These are phyloP conservation scores for Stegostoma tigrinum DNA, from an alignment of 2,113 vertebrate species.

Conservation along the genomic window DNA sequence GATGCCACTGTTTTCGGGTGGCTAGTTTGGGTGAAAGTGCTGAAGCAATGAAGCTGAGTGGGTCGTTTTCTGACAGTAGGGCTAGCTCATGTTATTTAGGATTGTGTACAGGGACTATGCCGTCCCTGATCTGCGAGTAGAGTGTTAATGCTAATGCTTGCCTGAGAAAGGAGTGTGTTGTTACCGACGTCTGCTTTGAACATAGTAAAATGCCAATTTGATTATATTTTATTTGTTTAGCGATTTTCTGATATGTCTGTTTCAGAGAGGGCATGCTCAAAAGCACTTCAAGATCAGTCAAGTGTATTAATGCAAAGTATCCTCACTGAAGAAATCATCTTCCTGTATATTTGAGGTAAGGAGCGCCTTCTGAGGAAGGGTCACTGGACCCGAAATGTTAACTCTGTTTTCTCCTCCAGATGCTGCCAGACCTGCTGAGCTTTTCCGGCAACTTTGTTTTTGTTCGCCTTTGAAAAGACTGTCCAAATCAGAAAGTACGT, in stretches of 20 bases:
- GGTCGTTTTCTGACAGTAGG: neutral
- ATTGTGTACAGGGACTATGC: neutral
- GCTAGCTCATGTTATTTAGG: neutral
- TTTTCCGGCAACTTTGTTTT: no score
- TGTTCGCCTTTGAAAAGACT: neutral
- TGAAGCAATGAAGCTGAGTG: neutral
- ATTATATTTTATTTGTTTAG: neutral
- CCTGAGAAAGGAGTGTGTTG: neutral
- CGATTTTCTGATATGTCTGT: neutral
- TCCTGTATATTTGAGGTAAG: constrained; percentile 3
- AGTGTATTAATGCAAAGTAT: neutral
- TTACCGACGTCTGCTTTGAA: neutral
- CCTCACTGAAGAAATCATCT: neutral
- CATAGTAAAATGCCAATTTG: neutral
- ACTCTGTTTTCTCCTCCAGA: no score
- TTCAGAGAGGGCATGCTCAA: neutral
- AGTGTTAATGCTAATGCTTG: neutral
- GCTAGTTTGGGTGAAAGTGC: neutral
- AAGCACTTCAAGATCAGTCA: neutral
- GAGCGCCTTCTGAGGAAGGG: no score
- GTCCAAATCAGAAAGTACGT: neutral
- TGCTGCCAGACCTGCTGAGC: no score
- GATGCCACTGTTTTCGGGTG: neutral
- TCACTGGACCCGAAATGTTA: no score
- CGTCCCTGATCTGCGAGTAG: neutral